Evolutionary conservation across 2,888 invertebrate genomes (phyloP), one percentile per base, ranked within the genome.

Genomic region (Patella pellucida): DNA sequence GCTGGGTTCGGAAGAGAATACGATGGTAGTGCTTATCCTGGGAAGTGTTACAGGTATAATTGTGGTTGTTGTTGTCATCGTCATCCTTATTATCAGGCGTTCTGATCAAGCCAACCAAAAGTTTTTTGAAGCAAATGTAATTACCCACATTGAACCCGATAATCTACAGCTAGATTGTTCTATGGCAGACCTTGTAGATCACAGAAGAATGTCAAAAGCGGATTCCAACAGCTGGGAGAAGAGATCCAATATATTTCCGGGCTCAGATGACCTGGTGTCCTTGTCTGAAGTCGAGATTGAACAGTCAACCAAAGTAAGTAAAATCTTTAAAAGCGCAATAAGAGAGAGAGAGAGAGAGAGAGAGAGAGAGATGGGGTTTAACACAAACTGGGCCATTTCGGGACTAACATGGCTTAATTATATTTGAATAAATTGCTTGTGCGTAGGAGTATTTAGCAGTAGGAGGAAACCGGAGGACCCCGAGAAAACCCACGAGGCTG

Each of bases 21-120:
- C 79, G 23, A 72, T 80, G 67, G 78, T 80, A 27, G 80, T 82
- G 67, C 76, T 80, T 70, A 79, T 82, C 54, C 72, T 80, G 50
- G 80, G 80, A 31, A 78, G 76, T 56, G 76, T 82, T 52, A 82
- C 82, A 3, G 80, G 80, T 41, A 72, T 80, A 68, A 78, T 82
- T 62, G 79, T 80, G 16, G 78, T 82, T 19, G 79, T 79, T 52
- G 80, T 82, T 69, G 78, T 80, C 74, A 75, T 82, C 74, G 80
- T 80, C 31, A 82, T 82, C 62, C 72, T 78, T 16, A 75, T 80
- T 69, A 81, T 81, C 15, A 69, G 79, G 67, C 76, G 80, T 7
- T 76, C 81, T 4, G 81, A 81, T 69, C 54, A 71, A 23, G 76
- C 75, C 51, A 62, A 62, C 23, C 70, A 80, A 68, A 81, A 81